phyloP scores from a whole-genome alignment of 2,113 vertebrate species.

The Oxygymnocypris stewartii region DNA sequence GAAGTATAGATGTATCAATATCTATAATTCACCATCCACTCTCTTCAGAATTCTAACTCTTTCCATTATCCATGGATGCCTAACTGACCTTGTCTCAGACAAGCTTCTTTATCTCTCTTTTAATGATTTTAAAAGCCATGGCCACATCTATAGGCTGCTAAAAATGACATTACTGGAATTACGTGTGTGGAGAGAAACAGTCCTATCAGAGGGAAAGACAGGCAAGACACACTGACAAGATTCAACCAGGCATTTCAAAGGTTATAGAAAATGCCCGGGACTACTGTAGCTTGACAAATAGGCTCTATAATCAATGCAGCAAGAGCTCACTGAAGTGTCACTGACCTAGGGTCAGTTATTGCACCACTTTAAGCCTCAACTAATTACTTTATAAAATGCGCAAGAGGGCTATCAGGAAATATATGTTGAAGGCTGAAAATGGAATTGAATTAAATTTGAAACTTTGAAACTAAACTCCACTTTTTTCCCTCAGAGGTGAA shows the following conservation, averaged over 20 bases:
- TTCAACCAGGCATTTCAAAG: constrained; percentile 20
- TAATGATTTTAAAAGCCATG: constrained; percentile 36
- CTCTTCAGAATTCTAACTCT: neutral
- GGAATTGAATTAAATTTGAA: no score
- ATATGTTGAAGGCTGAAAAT: neutral
- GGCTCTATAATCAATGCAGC: constrained; percentile 32
- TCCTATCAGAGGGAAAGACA: neutral
- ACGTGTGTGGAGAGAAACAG: constrained; percentile 2
- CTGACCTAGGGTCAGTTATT: constrained; percentile 23
- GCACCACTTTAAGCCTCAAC: constrained; percentile 23
- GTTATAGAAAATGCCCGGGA: neutral
- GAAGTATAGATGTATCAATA: neutral
- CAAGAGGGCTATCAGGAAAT: neutral
- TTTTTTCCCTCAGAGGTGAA: neutral
- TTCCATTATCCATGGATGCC: neutral
- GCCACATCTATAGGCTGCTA: constrained; percentile 21
- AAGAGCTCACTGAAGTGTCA: constrained; percentile 1
- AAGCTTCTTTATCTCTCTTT: constrained; percentile 22
- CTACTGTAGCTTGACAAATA: constrained; percentile 16
- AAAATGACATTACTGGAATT: constrained; percentile 8
- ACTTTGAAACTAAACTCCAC: neutral
- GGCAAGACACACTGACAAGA: neutral
- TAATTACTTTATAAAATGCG: neutral
- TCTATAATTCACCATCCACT: constrained; percentile 20
- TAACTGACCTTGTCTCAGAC: constrained; percentile 39